Conservation (phyloP, 2,888 invertebrate genomes). For the Melanostoma mellinum region DNA sequence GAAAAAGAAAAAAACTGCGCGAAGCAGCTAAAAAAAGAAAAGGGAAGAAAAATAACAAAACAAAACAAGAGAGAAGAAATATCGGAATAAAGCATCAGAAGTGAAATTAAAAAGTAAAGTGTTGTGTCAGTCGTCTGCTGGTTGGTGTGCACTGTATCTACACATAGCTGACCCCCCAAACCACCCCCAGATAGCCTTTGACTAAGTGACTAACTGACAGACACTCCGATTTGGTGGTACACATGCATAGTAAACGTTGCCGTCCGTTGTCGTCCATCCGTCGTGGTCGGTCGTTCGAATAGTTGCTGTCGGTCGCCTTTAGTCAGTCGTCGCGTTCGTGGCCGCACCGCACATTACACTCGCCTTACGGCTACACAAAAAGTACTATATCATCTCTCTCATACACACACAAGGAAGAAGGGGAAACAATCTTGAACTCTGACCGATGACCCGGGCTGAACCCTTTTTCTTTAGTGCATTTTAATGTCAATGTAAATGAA, state of each 20-base stretch:
- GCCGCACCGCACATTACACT: constrained; percentile 24
- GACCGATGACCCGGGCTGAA: constrained; percentile 79
- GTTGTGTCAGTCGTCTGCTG: constrained; percentile 38
- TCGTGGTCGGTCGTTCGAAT: constrained; percentile 13
- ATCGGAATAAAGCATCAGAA: constrained; percentile 16
- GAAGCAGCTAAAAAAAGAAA: constrained; percentile 18
- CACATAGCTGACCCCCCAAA: constrained; percentile 27
- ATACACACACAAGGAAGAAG: constrained; percentile 26
- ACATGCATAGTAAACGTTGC: constrained; percentile 41
- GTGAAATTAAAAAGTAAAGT: constrained; percentile 67
- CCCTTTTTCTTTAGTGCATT: constrained; percentile 74
- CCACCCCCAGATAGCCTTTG: constrained; percentile 18
- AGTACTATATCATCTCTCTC: constrained; percentile 23
- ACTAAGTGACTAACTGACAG: constrained; percentile 62
- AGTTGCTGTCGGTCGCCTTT: constrained; percentile 20
- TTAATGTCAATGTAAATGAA: constrained; percentile 75
- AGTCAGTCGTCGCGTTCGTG: constrained; percentile 17
- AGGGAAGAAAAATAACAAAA: constrained; percentile 19
- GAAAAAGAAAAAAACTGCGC: constrained; percentile 19
- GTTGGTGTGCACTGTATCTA: constrained; percentile 41
- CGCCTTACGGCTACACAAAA: not conserved
- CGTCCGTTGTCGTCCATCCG: constrained; percentile 18
- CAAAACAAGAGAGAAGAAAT: constrained; percentile 30
- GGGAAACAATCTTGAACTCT: constrained; percentile 80
- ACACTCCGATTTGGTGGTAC: constrained; percentile 46